Evolutionary conservation across 2,797 vertebrate genomes (phyloP).

Genomic region (Falco berigora): DNA sequence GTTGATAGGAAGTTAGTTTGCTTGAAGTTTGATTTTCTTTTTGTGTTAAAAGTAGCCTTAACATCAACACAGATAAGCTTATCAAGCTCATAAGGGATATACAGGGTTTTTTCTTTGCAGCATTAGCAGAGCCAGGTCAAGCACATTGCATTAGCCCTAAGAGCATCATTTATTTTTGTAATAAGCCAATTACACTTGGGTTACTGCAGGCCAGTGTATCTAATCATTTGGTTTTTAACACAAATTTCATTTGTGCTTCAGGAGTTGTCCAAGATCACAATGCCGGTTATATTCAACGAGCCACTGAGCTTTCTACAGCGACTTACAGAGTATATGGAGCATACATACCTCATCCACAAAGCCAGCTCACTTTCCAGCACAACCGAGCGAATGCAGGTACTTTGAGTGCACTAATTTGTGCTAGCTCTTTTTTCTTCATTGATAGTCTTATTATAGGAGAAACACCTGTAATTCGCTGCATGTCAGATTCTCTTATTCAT

Average conservation of each 20-base stretch:
- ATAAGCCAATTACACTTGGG: constrained; percentile 12
- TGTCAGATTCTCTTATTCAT: neutral
- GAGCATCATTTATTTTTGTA: constrained; percentile 4
- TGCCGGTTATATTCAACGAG: constrained; percentile 97
- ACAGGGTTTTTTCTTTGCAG: neutral
- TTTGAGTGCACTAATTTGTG: rapidly evolving
- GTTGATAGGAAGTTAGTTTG: neutral
- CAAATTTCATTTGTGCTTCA: constrained; percentile 56
- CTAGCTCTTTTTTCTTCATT: neutral
- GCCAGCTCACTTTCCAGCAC: constrained; percentile 85
- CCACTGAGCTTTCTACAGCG: constrained; percentile 96
- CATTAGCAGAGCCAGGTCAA: constrained; percentile 1
- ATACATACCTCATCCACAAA: constrained; percentile 97
- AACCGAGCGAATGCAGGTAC: constrained; percentile 93
- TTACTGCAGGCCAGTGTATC: neutral
- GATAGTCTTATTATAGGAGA: neutral
- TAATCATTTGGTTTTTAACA: neutral
- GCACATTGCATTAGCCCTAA: neutral
- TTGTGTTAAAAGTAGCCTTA: neutral
- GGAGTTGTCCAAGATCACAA: constrained; percentile 98
- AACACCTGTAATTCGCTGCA: neutral
- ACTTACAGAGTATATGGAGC: constrained; percentile 96
- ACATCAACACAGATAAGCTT: neutral
- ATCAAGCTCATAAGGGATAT: neutral
- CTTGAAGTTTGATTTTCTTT: neutral